Percentiles rank a stretch among this genome's conserved stretches.
Conservation (phyloP, 37 sponge, comb jelly and placozoan species). For the Geodia barretti region DNA sequence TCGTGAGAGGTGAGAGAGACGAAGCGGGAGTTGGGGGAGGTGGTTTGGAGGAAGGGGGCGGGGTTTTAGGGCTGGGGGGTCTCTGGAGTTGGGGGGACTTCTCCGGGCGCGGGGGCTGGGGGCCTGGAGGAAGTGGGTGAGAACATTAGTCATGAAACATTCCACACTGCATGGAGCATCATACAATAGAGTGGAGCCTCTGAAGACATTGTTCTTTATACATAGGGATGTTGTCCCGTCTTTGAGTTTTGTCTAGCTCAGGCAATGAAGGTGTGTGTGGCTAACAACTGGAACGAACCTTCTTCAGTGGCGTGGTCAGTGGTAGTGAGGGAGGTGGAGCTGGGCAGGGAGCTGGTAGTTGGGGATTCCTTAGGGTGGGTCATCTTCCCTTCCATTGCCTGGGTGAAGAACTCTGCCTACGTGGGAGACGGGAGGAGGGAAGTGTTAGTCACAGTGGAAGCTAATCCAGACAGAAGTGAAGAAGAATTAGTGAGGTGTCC, state of each 20-base stretch:
- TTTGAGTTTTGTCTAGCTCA: too few relatives aligned
- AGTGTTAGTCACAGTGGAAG: not conserved
- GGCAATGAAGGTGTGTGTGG: too few relatives aligned
- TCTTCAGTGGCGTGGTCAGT: too few relatives aligned
- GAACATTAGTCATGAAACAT: too few relatives aligned
- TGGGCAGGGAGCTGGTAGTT: not conserved
- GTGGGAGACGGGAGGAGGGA: slow-evolving; percentile 2
- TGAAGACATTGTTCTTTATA: too few relatives aligned
- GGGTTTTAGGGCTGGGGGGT: slow-evolving; percentile 5
- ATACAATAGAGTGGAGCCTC: too few relatives aligned
- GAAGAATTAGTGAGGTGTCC: too few relatives aligned
- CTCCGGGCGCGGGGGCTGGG: not conserved
- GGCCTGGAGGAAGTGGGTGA: not conserved
- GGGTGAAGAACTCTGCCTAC: not conserved
- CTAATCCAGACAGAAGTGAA: not conserved
- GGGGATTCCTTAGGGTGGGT: not conserved
- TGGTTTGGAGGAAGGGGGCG: slow-evolving; percentile 1
- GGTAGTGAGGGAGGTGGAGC: slow-evolving; percentile 10
- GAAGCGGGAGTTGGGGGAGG: not conserved
- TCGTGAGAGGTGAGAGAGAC: not conserved
- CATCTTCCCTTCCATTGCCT: not conserved
- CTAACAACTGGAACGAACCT: too few relatives aligned
- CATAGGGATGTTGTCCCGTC: too few relatives aligned
- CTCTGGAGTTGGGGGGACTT: not conserved
- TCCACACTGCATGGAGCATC: too few relatives aligned